Evolutionary conservation across 2,888 invertebrate genomes (phyloP).

Genomic region (Polydrusus cervinus): DNA sequence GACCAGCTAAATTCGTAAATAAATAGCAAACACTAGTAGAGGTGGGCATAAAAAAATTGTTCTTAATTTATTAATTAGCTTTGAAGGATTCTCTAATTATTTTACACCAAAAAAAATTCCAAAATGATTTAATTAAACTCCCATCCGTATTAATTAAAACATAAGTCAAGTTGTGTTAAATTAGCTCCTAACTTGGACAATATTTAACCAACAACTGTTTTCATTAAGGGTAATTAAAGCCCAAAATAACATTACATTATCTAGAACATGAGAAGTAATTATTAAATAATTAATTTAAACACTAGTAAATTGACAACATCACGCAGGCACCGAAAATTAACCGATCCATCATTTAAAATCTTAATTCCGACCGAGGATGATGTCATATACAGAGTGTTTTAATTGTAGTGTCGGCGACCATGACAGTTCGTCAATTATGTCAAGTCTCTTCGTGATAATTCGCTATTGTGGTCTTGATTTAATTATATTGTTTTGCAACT

Average conservation of each 20-base stretch:
- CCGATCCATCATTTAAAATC: constrained; percentile 66
- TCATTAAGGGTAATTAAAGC: constrained; percentile 52
- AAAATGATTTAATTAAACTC: constrained; percentile 34
- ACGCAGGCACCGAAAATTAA: constrained; percentile 66
- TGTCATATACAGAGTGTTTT: constrained; percentile 64
- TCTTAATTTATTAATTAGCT: not conserved
- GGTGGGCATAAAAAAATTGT: too few relatives aligned
- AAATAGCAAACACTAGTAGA: too few relatives aligned
- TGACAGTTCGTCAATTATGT: constrained; percentile 49
- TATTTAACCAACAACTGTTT: constrained; percentile 56
- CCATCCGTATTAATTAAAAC: constrained; percentile 45
- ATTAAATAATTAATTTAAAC: constrained; percentile 69
- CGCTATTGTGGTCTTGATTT: constrained; percentile 7
- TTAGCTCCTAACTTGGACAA: constrained; percentile 47
- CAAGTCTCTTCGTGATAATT: constrained; percentile 1
- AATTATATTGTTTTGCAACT: constrained; percentile 13
- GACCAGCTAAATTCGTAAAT: too few relatives aligned
- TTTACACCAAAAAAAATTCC: not conserved
- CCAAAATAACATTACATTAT: constrained; percentile 61
- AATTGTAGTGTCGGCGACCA: constrained; percentile 65
- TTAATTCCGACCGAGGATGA: constrained; percentile 64
- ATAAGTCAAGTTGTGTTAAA: constrained; percentile 30
- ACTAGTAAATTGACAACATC: constrained; percentile 68
- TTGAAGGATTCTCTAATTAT: not conserved
- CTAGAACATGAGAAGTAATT: constrained; percentile 62